phyloP scores from a whole-genome alignment of 2,888 invertebrate species.

The Zhengitettix transpicula region DNA sequence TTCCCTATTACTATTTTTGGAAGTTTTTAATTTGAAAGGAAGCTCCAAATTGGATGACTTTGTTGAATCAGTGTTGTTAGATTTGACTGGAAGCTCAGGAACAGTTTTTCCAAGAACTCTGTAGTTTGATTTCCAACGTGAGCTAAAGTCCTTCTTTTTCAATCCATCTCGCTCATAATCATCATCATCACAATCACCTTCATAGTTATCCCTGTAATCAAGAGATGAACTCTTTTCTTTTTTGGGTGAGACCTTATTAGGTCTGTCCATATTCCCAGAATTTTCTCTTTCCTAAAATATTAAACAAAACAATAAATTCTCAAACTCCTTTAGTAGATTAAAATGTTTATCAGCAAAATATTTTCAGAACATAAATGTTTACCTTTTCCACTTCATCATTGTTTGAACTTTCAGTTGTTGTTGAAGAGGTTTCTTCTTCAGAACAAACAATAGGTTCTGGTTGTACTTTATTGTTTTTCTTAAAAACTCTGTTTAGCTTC shows the following conservation, averaged over 20 bases:
- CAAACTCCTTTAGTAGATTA: background rate
- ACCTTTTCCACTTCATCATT: constrained; percentile 36
- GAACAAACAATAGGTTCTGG: constrained; percentile 19
- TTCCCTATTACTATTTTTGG: constrained; percentile 11
- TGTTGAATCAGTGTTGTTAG: constrained; percentile 16
- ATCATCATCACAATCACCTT: constrained; percentile 30
- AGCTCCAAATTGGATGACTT: constrained; percentile 18
- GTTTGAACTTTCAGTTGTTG: constrained; percentile 50
- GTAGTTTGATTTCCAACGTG: constrained; percentile 15
- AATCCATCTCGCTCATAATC: constrained; percentile 19
- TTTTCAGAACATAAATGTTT: background rate
- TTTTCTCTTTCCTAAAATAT: constrained; percentile 2
- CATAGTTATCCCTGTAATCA: constrained; percentile 29
- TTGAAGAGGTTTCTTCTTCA: constrained; percentile 52
- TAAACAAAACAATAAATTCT: background rate
- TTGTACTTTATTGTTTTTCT: constrained; percentile 7
- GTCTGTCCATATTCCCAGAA: background rate
- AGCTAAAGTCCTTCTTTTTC: constrained; percentile 5
- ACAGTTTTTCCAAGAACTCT: constrained; percentile 19
- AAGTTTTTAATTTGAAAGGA: constrained; percentile 21
- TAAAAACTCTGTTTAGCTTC: constrained; percentile 18
- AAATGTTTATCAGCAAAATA: background rate
- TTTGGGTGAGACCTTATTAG: background rate
- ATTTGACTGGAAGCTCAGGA: constrained; percentile 17
- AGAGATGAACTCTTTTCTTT: constrained; percentile 11